Evolutionary conservation across 2,888 invertebrate genomes (phyloP).

Genomic region (Hermaeophaga mercurialis): DNA sequence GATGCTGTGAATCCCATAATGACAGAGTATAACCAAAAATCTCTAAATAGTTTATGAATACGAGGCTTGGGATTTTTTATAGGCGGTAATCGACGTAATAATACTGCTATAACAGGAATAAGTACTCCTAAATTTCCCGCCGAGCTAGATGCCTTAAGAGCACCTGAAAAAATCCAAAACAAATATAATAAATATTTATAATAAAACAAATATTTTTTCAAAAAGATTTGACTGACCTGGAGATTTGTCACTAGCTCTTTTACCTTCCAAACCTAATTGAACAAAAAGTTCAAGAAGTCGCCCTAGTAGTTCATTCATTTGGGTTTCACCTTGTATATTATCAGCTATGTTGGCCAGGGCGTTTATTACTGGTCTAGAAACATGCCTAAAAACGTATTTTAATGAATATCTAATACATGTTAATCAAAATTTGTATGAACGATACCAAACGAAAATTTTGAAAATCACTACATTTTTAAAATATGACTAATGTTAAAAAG

Average conservation of each 20-base stretch:
- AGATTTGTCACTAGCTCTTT: slow-evolving; percentile 91
- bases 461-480: too few species aligned
- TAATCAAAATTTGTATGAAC: too few species aligned
- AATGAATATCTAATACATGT: too few species aligned
- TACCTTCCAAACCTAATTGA: slow-evolving; percentile 95
- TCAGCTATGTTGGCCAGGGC: slow-evolving; percentile 96
- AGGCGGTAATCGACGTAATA: slow-evolving; percentile 84
- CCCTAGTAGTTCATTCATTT: slow-evolving; percentile 83
- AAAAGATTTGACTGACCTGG: slow-evolving; percentile 58
- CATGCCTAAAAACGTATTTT: slow-evolving; percentile 68
- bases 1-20: slow-evolving; percentile 97
- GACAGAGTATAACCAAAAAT: slow-evolving; percentile 99
- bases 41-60: slow-evolving; percentile 94
- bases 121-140: slow-evolving; percentile 97
- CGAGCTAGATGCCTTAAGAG: slow-evolving; percentile 86
- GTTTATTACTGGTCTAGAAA: slow-evolving; percentile 93
- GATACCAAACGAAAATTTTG: too few species aligned
- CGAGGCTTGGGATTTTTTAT: slow-evolving; percentile 91
- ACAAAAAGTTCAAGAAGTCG: slow-evolving; percentile 95
- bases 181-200: too few species aligned
- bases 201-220: too few species aligned
- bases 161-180: slow-evolving; percentile 44
- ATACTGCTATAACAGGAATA: slow-evolving; percentile 94
- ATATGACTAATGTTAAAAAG: too few species aligned
- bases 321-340: slow-evolving; percentile 85